These are phyloP conservation scores for Parelbella ahira DNA, from an alignment of 2,888 invertebrate species.

Conservation along the genomic window DNA sequence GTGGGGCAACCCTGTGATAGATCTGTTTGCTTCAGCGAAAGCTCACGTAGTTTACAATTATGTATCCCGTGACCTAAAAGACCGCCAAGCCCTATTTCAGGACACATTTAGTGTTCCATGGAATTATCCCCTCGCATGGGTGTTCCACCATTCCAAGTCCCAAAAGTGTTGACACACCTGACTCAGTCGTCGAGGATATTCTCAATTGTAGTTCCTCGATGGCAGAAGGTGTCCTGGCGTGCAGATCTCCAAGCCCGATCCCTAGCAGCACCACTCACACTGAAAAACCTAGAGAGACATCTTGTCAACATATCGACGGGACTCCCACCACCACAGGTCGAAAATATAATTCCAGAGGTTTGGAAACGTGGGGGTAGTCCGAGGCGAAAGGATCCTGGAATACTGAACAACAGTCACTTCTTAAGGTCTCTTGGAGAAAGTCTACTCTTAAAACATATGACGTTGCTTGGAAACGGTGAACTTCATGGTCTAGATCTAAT, in stretches of 20 bases:
- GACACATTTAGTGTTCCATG: conserved; percentile 25
- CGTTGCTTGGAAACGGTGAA: conserved; percentile 20
- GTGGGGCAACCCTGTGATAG: conserved; percentile 18
- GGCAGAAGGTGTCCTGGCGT: conserved; percentile 31
- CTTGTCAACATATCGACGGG: conserved; percentile 18
- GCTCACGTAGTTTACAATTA: conserved; percentile 24
- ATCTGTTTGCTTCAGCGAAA: conserved; percentile 32
- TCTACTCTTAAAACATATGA: conserved; percentile 23
- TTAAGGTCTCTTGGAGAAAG: conserved; percentile 14
- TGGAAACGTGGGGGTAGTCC: conserved; percentile 26
- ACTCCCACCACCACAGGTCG: conserved; percentile 11
- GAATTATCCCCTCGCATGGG: conserved; percentile 29
- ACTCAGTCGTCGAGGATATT: conserved; percentile 28
- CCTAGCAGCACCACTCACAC: conserved; percentile 19
- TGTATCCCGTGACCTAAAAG: conserved; percentile 17
- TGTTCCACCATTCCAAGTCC: conserved; percentile 34
- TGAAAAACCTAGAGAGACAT: conserved; percentile 4
- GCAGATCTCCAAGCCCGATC: conserved; percentile 29
- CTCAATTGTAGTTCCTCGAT: conserved; percentile 28
- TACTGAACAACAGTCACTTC: background rate
- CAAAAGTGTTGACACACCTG: conserved; percentile 30
- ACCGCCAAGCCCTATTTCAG: conserved; percentile 14
- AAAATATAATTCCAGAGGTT: conserved; percentile 13
- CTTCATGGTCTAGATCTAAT: conserved; percentile 11
- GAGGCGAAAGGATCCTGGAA: conserved; percentile 1